These are phyloP conservation scores for Oncorhynchus nerka DNA, from an alignment of 2,113 vertebrate genomes.

Conservation along the genomic window DNA sequence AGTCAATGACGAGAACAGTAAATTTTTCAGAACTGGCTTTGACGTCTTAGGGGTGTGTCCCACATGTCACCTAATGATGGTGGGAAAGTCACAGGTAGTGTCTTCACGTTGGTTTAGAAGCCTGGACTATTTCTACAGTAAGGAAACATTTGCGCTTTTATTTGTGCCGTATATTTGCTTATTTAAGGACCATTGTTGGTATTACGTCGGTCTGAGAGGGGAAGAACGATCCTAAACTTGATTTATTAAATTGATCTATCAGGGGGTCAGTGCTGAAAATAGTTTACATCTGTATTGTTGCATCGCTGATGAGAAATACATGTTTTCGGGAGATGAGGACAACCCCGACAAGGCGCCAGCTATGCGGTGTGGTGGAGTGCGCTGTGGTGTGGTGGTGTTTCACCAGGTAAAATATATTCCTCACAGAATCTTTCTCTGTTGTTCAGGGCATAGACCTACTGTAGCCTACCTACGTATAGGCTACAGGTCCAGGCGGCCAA, in stretches of 20 bases:
- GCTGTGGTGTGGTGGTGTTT: not conserved
- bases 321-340: slow-evolving; percentile 37
- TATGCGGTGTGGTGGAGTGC: slow-evolving; percentile 3
- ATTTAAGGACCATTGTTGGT: not conserved
- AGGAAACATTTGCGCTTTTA: too few relatives aligned
- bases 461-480: too few relatives aligned
- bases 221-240: not conserved
- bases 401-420: slow-evolving; percentile 45
- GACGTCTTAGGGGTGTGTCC: slow-evolving; percentile 45
- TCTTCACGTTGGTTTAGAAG: not conserved
- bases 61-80: slow-evolving; percentile 14
- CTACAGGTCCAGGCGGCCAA: too few relatives aligned
- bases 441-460: too few relatives aligned
- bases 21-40: not conserved
- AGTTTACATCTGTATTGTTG: slow-evolving; percentile 5
- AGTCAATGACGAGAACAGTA: too few relatives aligned
- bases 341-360: slow-evolving; percentile 17
- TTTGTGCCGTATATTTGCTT: not conserved
- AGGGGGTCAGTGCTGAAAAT: not conserved
- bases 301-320: not conserved
- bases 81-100: slow-evolving; percentile 9
- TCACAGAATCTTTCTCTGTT: not conserved
- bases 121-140: too few relatives aligned
- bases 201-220: not conserved
- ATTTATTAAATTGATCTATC: not conserved